These are phyloP conservation scores for Hyposmocoma kahamanoa DNA, from an alignment of 1,140 invertebrate species.

Conservation along the genomic window DNA sequence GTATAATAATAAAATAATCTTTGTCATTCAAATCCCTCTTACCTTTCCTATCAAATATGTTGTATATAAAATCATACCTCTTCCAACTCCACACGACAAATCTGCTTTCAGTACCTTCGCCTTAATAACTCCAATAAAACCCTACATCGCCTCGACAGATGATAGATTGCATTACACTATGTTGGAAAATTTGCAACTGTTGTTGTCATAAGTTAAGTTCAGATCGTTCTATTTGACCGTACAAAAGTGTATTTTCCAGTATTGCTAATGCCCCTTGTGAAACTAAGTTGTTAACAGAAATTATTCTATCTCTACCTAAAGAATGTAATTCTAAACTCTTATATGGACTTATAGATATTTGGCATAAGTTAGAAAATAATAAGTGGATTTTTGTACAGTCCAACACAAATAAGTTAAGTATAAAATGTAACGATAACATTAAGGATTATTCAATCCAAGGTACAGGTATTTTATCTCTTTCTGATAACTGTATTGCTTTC, in stretches of 20 bases:
- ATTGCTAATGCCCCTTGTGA: constrained; percentile 5
- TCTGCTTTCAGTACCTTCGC: neutral
- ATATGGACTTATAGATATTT: constrained; percentile 23
- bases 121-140: neutral
- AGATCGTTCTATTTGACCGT: neutral
- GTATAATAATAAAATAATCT: neutral
- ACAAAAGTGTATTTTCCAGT: neutral
- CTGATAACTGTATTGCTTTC: constrained; percentile 14
- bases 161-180: constrained; percentile 1
- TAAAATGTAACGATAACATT: constrained; percentile 17
- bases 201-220: neutral
- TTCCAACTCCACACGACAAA: constrained; percentile 1
- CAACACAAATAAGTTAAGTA: constrained; percentile 16
- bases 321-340: constrained; percentile 14
- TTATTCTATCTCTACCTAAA: neutral
- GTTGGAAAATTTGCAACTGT: neutral
- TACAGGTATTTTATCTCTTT: constrained; percentile 14
- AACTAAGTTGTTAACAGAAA: constrained; percentile 7
- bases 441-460: constrained; percentile 16
- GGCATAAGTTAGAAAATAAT: constrained; percentile 20
- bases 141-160: neutral
- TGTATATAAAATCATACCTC: neutral
- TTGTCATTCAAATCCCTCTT: neutral
- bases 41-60: neutral
- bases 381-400: constrained; percentile 26